Base-by-base conservation (phyloP, 1,140 invertebrate species). In the Bombus ignitus region DNA sequence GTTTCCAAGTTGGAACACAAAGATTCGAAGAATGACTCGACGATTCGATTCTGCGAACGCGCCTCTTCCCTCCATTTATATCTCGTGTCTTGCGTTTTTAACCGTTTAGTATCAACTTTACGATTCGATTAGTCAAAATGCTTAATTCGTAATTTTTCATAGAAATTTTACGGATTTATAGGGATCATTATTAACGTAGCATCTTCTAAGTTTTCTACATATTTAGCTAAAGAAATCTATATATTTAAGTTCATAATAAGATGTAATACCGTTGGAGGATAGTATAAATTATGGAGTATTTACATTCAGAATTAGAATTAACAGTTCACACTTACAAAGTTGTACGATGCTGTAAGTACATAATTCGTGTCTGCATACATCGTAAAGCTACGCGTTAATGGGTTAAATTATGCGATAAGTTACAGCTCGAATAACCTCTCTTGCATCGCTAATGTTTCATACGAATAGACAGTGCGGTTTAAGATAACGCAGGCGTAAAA, bases 1-100 rank as follows among this genome's bases (percentile, higher is more conserved):
- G 66, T 78, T 78, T 78, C 35, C 62, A 39, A 44, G 57, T 44
- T 39, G 66, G 22, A 5, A 13, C 37, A 28, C 42, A 13, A 65
- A 32, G 47, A 83, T 70, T 57, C 68, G 59, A 74, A 28, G 75
- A 32, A 85, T 85, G 35, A 74, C 57, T 81, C 35, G 44, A 42
- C 42, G 10, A 28, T 70, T 66, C 39, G 42, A 37, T 81, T n/a
- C 37, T 59, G 47, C 47, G 47, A 53, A 53, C 47, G 18, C 18
- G 47, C 47, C 47, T 2, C 2, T 22, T 35, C 5, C 1, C 4
- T 35, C 32, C 42, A 35, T 32, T 44, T 47, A n/a, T 3, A 72
- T 44, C n/a, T 22, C 39, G 13, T n/a, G 9, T 68, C 15, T 32
- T 32, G 5, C 47, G 6, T 53, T 66, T 66, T 65, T 2, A 18